These are phyloP conservation scores for Sitobion miscanthi DNA, from an alignment of 1,140 invertebrate species.

Conservation along the genomic window DNA sequence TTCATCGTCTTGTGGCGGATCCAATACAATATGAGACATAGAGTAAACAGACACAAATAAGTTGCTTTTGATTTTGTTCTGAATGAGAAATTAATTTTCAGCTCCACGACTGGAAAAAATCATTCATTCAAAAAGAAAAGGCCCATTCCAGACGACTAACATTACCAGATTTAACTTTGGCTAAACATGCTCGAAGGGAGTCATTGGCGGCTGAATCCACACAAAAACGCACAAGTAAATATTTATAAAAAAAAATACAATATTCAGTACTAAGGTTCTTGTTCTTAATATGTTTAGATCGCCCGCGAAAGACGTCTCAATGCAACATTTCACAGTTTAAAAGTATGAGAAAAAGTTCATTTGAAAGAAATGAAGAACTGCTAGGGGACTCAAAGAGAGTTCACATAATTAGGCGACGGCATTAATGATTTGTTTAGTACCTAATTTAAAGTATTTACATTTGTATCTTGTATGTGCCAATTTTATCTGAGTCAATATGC, in stretches of 20 bases:
- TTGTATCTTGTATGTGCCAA: conserved; percentile 28
- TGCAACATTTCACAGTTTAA: background rate
- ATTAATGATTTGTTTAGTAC: conserved; percentile 12
- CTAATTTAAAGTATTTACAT: background rate
- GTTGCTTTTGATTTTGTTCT: background rate
- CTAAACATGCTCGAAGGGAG: conserved; percentile 34
- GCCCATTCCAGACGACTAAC: background rate
- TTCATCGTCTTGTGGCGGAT: background rate
- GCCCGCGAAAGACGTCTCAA: background rate
- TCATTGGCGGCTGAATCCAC: background rate
- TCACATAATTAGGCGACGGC: conserved; percentile 32
- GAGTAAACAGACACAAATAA: background rate
- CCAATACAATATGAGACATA: background rate
- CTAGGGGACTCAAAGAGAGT: background rate
- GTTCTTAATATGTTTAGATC: background rate
- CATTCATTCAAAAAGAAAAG: background rate
- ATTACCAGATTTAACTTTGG: conserved; percentile 44
- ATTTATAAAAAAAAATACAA: background rate
- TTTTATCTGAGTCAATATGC: background rate
- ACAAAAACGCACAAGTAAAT: background rate
- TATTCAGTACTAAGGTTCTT: background rate
- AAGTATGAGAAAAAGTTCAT: background rate
- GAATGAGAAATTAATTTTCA: background rate
- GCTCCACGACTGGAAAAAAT: conserved; percentile 3
- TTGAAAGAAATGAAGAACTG: conserved; percentile 8